Conservation (phyloP, 2,888 invertebrate species). For the Diarsia rubi region DNA sequence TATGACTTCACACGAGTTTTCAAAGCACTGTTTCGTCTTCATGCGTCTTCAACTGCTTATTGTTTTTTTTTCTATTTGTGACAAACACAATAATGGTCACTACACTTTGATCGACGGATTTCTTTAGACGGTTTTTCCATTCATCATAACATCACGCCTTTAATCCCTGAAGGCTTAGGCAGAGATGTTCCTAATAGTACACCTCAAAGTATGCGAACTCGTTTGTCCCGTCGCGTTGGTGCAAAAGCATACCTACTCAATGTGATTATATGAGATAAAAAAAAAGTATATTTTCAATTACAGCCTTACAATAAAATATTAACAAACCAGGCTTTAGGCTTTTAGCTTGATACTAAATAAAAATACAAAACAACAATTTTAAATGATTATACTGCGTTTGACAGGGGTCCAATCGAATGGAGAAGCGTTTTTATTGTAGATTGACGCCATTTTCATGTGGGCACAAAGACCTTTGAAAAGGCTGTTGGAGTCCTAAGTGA, state of each 20-base stretch:
- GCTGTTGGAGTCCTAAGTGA: not conserved
- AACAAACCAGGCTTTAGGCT: not conserved
- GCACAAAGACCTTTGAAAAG: slow-evolving; percentile 7
- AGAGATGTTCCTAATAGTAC: no score
- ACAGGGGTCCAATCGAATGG: slow-evolving; percentile 12
- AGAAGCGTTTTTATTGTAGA: slow-evolving; percentile 4
- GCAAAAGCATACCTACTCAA: not conserved
- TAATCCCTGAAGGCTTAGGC: no score
- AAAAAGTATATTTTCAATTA: not conserved
- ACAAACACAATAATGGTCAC: no score
- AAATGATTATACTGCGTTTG: slow-evolving; percentile 17
- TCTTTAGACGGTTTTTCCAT: no score
- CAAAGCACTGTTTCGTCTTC: no score
- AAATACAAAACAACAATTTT: not conserved
- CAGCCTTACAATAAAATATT: not conserved
- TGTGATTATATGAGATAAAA: no score
- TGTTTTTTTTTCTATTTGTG: no score
- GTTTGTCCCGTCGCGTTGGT: not conserved
- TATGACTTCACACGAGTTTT: no score
- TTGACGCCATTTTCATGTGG: not conserved
- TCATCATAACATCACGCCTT: no score
- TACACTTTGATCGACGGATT: no score
- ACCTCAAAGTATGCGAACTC: not conserved
- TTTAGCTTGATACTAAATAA: not conserved
- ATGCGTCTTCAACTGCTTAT: no score